Conservation (phyloP, 2,113 vertebrate genomes). For the Gopherus evgoodei region DNA sequence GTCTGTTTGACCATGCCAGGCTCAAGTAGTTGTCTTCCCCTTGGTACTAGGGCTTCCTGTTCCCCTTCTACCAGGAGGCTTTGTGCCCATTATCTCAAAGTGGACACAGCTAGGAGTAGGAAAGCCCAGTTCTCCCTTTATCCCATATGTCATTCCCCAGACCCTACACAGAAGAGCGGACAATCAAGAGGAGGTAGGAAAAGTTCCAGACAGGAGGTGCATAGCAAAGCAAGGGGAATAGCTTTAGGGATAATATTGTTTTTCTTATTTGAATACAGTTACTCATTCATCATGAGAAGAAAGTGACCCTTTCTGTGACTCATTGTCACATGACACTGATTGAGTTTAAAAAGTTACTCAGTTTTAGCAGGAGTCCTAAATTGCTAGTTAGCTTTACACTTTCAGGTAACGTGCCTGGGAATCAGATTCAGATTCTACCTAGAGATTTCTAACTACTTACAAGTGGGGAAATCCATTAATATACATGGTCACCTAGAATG, state of each 20-base stretch:
- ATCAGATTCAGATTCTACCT: background rate
- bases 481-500: background rate
- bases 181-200: background rate
- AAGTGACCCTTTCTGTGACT: conserved; percentile 27
- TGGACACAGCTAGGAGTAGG: background rate
- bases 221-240: background rate
- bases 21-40: background rate
- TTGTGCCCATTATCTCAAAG: background rate
- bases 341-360: background rate
- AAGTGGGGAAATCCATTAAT: conserved; percentile 36
- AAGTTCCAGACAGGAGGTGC: background rate
- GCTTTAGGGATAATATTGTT: background rate
- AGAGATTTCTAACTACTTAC: conserved; percentile 36
- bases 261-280: background rate
- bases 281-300: background rate
- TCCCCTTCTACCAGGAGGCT: background rate
- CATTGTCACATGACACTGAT: conserved; percentile 27
- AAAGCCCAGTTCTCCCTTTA: background rate
- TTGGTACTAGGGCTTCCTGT: background rate
- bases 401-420: background rate
- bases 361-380: background rate
- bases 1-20: background rate
- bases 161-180: background rate
- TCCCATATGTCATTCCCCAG: background rate
- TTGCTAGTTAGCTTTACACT: background rate